A percentile compares a stretch with the other conserved stretches of the same genome.
Evolutionary conservation across 1,140 invertebrate species (phyloP).

Genomic region (Atta texana): DNA sequence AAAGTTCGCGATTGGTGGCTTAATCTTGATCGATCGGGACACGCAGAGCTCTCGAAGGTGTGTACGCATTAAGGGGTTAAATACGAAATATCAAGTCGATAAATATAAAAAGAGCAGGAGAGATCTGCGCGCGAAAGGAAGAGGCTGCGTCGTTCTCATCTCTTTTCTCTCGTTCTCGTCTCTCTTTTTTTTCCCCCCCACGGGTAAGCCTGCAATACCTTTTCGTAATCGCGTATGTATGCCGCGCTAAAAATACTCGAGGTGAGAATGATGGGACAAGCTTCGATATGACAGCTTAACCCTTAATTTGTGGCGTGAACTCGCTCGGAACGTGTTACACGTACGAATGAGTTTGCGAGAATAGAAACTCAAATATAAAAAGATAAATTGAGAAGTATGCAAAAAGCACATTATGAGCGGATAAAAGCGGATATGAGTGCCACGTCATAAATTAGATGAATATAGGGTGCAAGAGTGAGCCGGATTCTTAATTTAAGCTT

Average conservation of each 20-base stretch:
- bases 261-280: slow-evolving; percentile 6
- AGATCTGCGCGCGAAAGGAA: neutral
- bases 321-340: neutral
- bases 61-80: slow-evolving; percentile 55
- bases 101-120: slow-evolving; percentile 52
- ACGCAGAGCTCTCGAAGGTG: slow-evolving; percentile 25
- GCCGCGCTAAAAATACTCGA: slow-evolving; percentile 42
- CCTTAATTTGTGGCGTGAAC: neutral
- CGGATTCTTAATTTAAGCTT: neutral
- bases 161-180: neutral
- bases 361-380: neutral
- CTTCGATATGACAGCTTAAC: slow-evolving; percentile 15
- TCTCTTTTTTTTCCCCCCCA: neutral
- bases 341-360: neutral
- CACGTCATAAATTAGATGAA: slow-evolving; percentile 4
- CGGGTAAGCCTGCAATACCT: neutral
- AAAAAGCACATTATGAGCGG: neutral
- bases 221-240: slow-evolving; percentile 17
- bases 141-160: neutral
- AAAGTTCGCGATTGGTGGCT: slow-evolving; percentile 44
- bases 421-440: neutral
- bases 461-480: neutral
- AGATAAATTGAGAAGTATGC: neutral
- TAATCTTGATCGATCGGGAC: slow-evolving; percentile 72
- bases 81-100: slow-evolving; percentile 65